Conservation (phyloP, 1,140 invertebrate genomes). For the Panulirus ornatus region DNA sequence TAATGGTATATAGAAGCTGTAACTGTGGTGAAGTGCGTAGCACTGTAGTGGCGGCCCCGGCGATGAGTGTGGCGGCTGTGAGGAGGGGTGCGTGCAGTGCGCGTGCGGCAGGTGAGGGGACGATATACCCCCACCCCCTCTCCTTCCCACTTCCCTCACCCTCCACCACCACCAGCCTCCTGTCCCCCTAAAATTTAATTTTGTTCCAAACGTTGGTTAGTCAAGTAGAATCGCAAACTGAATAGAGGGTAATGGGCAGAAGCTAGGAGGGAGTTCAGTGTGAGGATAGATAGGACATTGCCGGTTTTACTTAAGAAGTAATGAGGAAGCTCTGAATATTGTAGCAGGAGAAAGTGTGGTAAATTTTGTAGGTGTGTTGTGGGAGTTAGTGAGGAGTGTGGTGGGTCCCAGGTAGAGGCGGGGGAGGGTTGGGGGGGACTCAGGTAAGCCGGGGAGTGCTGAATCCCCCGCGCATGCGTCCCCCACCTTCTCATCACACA, state of each 20-base stretch:
- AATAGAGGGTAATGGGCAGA: no score
- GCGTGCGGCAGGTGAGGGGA: conserved; percentile 62
- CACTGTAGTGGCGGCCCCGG: conserved; percentile 5
- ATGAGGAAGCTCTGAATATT: background rate
- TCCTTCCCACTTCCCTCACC: background rate
- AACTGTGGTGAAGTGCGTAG: conserved; percentile 9
- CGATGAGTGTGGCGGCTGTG: conserved; percentile 50
- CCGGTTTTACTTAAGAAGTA: background rate
- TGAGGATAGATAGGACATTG: background rate
- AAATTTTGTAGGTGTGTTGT: conserved; percentile 55
- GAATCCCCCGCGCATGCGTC: conserved; percentile 62
- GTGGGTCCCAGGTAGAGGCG: conserved; percentile 24
- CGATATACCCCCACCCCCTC: conserved; percentile 11
- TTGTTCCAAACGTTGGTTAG: conserved; percentile 19
- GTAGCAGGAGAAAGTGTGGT: conserved; percentile 27
- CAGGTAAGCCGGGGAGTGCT: conserved; percentile 63
- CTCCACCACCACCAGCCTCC: conserved; percentile 24
- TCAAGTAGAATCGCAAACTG: no score
- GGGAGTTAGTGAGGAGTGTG: conserved; percentile 50
- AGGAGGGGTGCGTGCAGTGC: conserved; percentile 50
- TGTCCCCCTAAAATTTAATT: conserved; percentile 24
- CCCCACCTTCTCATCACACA: conserved; percentile 18
- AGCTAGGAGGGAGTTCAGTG: no score
- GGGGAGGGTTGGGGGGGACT: conserved; percentile 33
- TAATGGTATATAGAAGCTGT: background rate